Evolutionary conservation across 2,888 invertebrate species (phyloP).

Genomic region (Cerastoderma edule): DNA sequence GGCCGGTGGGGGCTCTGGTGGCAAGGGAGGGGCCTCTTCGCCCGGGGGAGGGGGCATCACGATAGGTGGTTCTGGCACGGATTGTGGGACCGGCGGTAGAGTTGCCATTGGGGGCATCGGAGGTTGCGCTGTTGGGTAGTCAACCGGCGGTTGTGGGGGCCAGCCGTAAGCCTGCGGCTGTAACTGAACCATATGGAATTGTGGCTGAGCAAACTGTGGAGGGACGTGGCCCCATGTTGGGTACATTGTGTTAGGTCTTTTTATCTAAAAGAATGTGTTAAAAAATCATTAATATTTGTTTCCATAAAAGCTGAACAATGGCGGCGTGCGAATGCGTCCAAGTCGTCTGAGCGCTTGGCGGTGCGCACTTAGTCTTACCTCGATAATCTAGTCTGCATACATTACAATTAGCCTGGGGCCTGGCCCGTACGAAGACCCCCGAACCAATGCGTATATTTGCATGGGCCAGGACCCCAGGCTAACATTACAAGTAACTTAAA

Average conservation of each 20-base stretch:
- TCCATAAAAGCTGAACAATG: neutral
- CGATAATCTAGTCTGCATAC: too few species aligned
- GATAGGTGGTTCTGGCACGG: slow-evolving; percentile 1
- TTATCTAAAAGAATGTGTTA: too few species aligned
- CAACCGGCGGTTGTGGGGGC: slow-evolving; percentile 3
- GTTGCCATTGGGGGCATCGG: slow-evolving; percentile 38
- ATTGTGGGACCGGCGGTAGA: slow-evolving; percentile 60
- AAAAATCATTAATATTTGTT: slow-evolving; percentile 5
- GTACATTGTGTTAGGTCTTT: slow-evolving; percentile 42
- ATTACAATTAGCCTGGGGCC: too few species aligned
- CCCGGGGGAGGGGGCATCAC: slow-evolving; percentile 73
- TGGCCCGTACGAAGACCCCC: too few species aligned
- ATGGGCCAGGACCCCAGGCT: too few species aligned
- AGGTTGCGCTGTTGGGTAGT: too few species aligned
- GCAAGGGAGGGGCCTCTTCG: slow-evolving; percentile 79
- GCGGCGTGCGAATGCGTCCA: neutral
- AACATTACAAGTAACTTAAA: too few species aligned
- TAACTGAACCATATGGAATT: slow-evolving; percentile 51
- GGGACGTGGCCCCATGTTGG: slow-evolving; percentile 61
- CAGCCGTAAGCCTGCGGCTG: slow-evolving; percentile 43
- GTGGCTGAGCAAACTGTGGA: slow-evolving; percentile 44
- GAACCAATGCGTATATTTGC: too few species aligned
- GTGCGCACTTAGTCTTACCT: neutral
- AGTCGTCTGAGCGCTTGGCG: neutral
- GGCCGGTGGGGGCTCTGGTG: slow-evolving; percentile 79